Base-by-base conservation (phyloP, 1,140 invertebrate genomes). In the Branchinecta lindahli region DNA sequence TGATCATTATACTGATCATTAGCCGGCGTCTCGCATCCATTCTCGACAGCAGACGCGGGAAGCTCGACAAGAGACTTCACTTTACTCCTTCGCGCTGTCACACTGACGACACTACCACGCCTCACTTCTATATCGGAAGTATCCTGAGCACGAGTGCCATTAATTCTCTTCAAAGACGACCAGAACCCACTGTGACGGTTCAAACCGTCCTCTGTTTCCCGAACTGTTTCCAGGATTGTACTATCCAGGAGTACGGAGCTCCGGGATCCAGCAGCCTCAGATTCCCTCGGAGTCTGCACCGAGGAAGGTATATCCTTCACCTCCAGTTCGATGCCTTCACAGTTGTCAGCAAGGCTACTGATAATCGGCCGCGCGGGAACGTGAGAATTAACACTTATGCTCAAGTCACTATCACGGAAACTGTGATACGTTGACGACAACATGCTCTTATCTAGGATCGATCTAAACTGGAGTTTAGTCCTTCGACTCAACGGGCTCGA, bases 341-440 rank as follows among this genome's bases (percentile, higher is more conserved):
- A 12, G 18, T 20, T 20, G 12, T 61, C 52, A 20, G 18, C 12
- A 12, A 61, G 18, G 33, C 33, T 33, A 33, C 33, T 33, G 33
- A 33, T 33, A 61, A 61, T 20, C 12, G 52, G 52, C 18, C 52
- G 2, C 12, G 52, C 12, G 2, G 5, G 33, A 33, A 33, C 33
- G 33, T 33, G 33, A 61, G 12, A 71, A 65, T 65, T n/a, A 20
- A 69, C 21, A 21, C 45, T 45, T 44, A 71, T 46, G 69, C 72
- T 71, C 46, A 70, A 73, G 10, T 79, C 79, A 15, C 80, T 80
- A 70, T 82, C 81, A n/a, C 78, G 78, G 73, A 83, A 82, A 72
- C 81, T 82, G 47, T 76, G 76, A 73, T 82, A 82, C 33, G 80
- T 82, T 68, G 81, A 81, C 18, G 80, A 79, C 45, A 80, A 76